Conservation (phyloP, 2,113 vertebrate species). For the Notechis scutatus region DNA sequence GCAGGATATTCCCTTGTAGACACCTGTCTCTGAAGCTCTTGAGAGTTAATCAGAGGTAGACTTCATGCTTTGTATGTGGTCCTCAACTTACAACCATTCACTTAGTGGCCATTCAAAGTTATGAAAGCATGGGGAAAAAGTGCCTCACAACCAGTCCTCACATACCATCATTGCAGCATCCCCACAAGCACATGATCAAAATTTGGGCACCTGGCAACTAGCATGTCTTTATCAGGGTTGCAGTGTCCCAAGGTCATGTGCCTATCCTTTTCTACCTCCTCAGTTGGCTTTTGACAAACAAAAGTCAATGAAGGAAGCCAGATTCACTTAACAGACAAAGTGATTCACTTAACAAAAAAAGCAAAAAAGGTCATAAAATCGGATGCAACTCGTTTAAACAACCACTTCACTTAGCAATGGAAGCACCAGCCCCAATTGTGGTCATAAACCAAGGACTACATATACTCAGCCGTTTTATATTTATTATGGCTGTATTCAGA, state of each 20-base stretch:
- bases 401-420: neutral
- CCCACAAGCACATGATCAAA: neutral
- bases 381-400: neutral
- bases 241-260: neutral
- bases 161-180: too few species aligned
- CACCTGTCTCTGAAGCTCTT: neutral
- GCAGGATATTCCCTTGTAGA: neutral
- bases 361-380: neutral
- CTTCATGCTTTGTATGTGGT: neutral
- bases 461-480: neutral
- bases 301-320: neutral
- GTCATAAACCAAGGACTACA: neutral
- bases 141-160: neutral
- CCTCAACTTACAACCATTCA: neutral
- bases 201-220: neutral
- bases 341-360: neutral
- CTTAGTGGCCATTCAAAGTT: neutral
- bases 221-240: too few species aligned
- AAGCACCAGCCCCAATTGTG: neutral
- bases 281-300: neutral
- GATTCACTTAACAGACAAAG: neutral
- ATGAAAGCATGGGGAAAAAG: neutral
- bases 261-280: neutral
- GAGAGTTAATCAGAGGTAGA: neutral
- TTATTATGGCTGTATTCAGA: neutral